phyloP scores from a whole-genome alignment of 2,888 invertebrate species.

The Hypercompe scribonia region DNA sequence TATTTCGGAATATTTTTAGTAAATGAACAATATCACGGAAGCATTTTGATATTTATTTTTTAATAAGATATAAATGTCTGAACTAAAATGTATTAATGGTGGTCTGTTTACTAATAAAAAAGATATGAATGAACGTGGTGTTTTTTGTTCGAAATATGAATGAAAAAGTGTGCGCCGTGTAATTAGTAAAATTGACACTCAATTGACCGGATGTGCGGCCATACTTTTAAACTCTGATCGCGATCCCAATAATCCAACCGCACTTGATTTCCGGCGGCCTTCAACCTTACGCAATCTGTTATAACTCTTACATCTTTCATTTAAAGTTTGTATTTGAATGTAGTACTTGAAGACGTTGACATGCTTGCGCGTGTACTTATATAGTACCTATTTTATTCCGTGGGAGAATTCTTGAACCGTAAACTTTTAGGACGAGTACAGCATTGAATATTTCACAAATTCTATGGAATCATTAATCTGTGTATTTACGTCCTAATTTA shows the following conservation, averaged over 20 bases:
- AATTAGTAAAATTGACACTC: constrained; percentile 60
- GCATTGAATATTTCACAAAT: constrained; percentile 41
- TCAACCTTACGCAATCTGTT: constrained; percentile 35
- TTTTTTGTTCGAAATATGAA: constrained; percentile 1
- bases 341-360: constrained; percentile 34
- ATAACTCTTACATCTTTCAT: constrained; percentile 32
- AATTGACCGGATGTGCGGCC: constrained; percentile 67
- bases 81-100: constrained; percentile 27
- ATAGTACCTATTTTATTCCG: constrained; percentile 54
- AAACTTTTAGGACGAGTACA: constrained; percentile 40
- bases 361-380: constrained; percentile 36
- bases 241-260: constrained; percentile 77
- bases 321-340: constrained; percentile 53
- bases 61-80: constrained; percentile 31
- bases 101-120: neutral
- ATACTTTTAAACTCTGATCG: constrained; percentile 75
- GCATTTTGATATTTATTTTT: constrained; percentile 33
- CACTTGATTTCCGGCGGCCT: constrained; percentile 59
- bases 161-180: constrained; percentile 36
- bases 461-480: constrained; percentile 30
- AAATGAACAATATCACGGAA: constrained; percentile 34
- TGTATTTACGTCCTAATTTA: constrained; percentile 34
- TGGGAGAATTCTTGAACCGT: constrained; percentile 73
- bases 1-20: constrained; percentile 42
- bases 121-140: constrained; percentile 7